phyloP scores from a whole-genome alignment of 64 coral and sea anemone species.

The Actinia tenebrosa region DNA sequence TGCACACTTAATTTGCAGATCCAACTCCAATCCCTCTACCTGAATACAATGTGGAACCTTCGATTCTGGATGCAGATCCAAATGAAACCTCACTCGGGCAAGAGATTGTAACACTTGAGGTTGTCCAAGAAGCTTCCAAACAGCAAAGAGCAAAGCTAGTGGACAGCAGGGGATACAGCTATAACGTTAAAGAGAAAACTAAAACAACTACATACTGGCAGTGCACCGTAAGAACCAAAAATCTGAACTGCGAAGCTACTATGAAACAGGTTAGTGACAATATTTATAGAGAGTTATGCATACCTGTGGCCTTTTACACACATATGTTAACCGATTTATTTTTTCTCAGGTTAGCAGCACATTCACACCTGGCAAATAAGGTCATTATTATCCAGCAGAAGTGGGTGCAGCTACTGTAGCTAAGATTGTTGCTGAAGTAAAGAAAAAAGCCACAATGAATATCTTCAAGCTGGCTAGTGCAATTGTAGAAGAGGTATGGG shows the following conservation, averaged over 20 bases:
- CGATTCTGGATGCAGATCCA: too few relatives aligned
- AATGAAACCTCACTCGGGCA: too few relatives aligned
- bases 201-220: conserved; percentile 2
- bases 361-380: neutral
- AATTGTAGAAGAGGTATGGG: conserved; percentile 6
- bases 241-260: neutral
- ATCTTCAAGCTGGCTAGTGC: neutral
- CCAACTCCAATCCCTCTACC: too few relatives aligned
- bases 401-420: neutral
- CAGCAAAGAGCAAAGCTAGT: conserved; percentile 1
- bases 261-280: neutral
- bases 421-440: neutral
- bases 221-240: neutral
- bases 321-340: too few relatives aligned
- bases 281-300: too few relatives aligned
- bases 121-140: neutral
- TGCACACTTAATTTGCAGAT: too few relatives aligned
- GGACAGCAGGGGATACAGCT: conserved; percentile 31
- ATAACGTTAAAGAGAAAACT: conserved; percentile 8
- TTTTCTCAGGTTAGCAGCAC: neutral
- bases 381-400: neutral
- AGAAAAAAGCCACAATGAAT: neutral
- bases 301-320: too few relatives aligned
- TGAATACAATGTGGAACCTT: too few relatives aligned
- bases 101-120: neutral